Base-by-base conservation (phyloP, 2,888 invertebrate species). In the Gnatocerus cornutus region DNA sequence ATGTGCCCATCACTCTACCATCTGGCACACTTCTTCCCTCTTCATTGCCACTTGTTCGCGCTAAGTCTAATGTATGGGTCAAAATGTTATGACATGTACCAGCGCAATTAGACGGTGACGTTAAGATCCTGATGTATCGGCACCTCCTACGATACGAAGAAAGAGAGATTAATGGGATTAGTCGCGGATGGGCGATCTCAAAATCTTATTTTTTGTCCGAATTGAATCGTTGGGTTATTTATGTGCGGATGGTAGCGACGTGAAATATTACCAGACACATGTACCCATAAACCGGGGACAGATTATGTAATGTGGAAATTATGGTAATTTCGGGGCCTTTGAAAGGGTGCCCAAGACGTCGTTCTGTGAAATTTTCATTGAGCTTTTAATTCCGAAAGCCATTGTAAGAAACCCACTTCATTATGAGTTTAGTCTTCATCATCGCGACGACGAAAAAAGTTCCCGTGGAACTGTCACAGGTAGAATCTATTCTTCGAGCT, bases 281-380 rank as follows among this genome's bases (percentile, higher is more conserved):
- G 74, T 73, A 72, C 70, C 68, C 66, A 65, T 66, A 73, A 73
- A 77, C 75, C 72, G 77, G 69, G 72, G 74, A 78, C 76, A 75
- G 62, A 74, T 75, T 71, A 71, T 70, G 70, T 76, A 76, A 78
- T 78, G 78, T 76, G 71, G 74, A 76, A 78, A 77, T 76, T 77
- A 78, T 78, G 77, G 53, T 76, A 78, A 78, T 78, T 68, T 59
- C 48, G 56, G 59, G 63, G 64, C 33, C 64, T 29, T 59, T 33
- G 56, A 62, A 68, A 27, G 59, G 59, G 16, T 30, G 46, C 5
- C 41, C 29, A 16, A 10, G 13, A 46, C 46, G 46, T 6, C n/a
- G 46, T 7, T 55, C 55, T 55, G 55, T 55, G 55, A 55, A 55
- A 55, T 55, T 55, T 39, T 13, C 33, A 30, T 52, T 52, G 52